Evolutionary conservation across 2,797 vertebrate species (phyloP), one percentile per base, ranked within the genome.

Genomic region (Gadopsis marmoratus): DNA sequence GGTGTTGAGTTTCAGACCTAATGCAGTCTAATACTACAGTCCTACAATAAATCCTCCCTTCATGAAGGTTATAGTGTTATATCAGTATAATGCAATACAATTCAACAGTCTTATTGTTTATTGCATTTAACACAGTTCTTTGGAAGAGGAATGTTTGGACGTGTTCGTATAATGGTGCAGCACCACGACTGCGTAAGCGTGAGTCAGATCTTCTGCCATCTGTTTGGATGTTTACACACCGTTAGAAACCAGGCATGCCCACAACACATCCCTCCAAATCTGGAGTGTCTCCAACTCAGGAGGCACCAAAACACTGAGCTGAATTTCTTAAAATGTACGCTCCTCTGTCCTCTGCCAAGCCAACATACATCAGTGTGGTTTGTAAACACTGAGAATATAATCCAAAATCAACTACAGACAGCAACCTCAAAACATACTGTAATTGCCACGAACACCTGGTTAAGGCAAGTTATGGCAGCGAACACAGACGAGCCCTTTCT

Each of bases 381-480:
- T 19, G 54, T 60, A 50, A 37, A 67, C 19, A 54, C 10, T 53
- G 47, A 74, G 12, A 50, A 35, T 29, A 48, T 43, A 54, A 60
- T 55, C 29, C 33, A 69, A 21, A 21, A 64, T 21, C 3, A 64
- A 65, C 11, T 59, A 21, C 50, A 47, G 31, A 21, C 21, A 65
- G 43, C 41, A 35, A 12, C 9, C 14, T 56, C 17, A 62, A 17
- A 37, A 64, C 43, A 66, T 19, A 29, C 3, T 70, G 39, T 33
- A 56, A 50, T 23, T 64, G n/a, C 4, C 23, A 16, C 12, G 53
- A 29, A 12, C 31, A 29, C 21, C 48, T 6, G 7, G 39, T 37
- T 8, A n/a, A 29, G 35, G 45, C 50, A 63, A 48, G 5, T 64
- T 41, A 13, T 13, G 33, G 50, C 59, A 66, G 7, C 59, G 29